These are phyloP conservation scores for Philypnodon macrostomus DNA, from an alignment of 2,797 vertebrate species.

Conservation along the genomic window DNA sequence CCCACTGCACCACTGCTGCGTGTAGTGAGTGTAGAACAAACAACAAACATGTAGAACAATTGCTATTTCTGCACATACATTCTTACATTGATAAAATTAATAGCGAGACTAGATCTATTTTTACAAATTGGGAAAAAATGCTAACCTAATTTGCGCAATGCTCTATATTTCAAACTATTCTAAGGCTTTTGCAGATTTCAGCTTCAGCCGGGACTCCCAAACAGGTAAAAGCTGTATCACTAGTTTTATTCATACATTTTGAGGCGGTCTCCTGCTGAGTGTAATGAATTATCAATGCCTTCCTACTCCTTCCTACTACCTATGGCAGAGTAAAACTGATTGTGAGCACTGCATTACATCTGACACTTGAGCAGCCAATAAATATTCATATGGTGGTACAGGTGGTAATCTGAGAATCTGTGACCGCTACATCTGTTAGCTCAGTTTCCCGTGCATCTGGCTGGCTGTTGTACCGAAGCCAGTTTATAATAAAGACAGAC, in stretches of 20 bases:
- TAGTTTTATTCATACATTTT: constrained; percentile 58
- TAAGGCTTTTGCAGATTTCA: not conserved
- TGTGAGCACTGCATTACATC: constrained; percentile 27
- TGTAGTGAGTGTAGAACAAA: no score
- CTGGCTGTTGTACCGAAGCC: constrained; percentile 48
- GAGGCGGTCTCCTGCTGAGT: constrained; percentile 34
- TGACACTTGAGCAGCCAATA: constrained; percentile 29
- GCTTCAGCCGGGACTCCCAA: constrained; percentile 1
- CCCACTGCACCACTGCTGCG: no score
- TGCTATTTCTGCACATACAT: no score
- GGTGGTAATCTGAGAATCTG: constrained; percentile 60
- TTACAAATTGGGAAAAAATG: no score
- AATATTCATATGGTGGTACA: constrained; percentile 60
- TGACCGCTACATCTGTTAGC: constrained; percentile 67
- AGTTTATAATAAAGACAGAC: constrained; percentile 63
- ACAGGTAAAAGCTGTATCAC: constrained; percentile 28
- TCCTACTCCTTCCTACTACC: constrained; percentile 32
- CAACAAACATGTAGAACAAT: no score
- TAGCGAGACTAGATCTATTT: no score
- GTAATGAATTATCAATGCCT: constrained; percentile 64
- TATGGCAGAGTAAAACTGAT: constrained; percentile 24
- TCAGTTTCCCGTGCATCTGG: constrained; percentile 61
- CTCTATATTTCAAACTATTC: no score
- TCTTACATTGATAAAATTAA: no score
- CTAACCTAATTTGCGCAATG: no score